Base-by-base conservation (phyloP, 2,113 vertebrate genomes). In the Coregonus clupeaformis region DNA sequence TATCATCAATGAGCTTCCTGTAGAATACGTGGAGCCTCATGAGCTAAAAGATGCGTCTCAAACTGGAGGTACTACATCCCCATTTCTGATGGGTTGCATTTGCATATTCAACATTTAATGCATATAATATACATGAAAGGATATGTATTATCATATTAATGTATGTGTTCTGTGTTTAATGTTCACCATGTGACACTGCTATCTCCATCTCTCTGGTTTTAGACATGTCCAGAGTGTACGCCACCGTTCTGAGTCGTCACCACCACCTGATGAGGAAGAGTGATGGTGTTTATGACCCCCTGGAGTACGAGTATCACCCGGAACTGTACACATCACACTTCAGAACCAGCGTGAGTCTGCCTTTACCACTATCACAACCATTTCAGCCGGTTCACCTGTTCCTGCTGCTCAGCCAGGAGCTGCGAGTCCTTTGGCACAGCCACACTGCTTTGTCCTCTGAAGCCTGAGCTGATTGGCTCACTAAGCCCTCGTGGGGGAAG, bases 231-330 rank as follows among this genome's bases (percentile, higher is more conserved):
- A 97, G 96, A 92, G 96, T 99, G 20, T 99, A 97, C 69, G 96
- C 93, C 75, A 99, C 97, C 0, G 98, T 99, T 25, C 88, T 99
- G 89, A 99, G 98, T 89, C 95, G 97, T 71, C 97, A 96, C 79
- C 97, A 99, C 80, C 97, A 99, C 88, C 94, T 99, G 77, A 86
- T 97, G 80, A 95, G 98, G 86, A 99, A 98, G 88, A 94, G 72
- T 32, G 97, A 98, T 84, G 93, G 95, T 36, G 75, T 91, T 0
- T 98, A 97, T 64, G 97, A 99, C 85, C 96, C 97, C 27, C 80
- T 86, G 65, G 97, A 99, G 81, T 99, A 98, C 6, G 96, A 98
- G 71, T 92, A 92, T 84, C 92, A 98, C 71, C 97, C 98, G 4
- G 94, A 98, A 74, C 92, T 93, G 52, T 99, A 99, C 87, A 95